Evolutionary conservation across 2,113 vertebrate species (phyloP).

Genomic region (Cricetomys ansorgei): DNA sequence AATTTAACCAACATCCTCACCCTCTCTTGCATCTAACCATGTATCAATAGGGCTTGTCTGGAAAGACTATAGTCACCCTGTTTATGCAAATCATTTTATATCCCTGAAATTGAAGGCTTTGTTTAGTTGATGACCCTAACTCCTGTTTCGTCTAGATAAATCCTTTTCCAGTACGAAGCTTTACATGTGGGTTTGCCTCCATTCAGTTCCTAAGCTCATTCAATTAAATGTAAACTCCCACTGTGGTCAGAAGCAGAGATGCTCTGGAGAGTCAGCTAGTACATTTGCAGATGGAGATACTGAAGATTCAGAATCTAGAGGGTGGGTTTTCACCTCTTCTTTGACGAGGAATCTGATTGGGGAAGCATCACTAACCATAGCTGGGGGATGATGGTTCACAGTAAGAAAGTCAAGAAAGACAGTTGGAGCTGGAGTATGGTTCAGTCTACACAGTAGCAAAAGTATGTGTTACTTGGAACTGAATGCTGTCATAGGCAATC

Average conservation of each 20-base stretch:
- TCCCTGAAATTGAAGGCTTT: neutral
- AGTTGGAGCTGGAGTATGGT: neutral
- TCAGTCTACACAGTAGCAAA: neutral
- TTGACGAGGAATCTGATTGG: neutral
- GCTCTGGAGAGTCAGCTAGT: neutral
- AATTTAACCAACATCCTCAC: neutral
- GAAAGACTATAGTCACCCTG: neutral
- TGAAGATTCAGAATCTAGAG: neutral
- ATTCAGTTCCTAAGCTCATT: neutral
- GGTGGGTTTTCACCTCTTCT: neutral
- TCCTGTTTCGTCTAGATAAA: neutral
- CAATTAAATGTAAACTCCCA: neutral
- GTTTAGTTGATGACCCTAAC: neutral
- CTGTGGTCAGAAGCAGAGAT: neutral
- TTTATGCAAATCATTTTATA: neutral
- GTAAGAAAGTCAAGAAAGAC: neutral
- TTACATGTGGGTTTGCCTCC: neutral
- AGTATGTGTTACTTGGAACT: neutral
- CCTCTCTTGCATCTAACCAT: neutral
- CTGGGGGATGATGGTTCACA: neutral
- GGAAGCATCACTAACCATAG: neutral
- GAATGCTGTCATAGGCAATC: neutral
- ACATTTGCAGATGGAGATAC: neutral
- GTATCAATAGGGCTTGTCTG: neutral
- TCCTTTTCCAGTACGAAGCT: neutral